Conservation (phyloP, 2,888 invertebrate species). For the Griposia aprilina region DNA sequence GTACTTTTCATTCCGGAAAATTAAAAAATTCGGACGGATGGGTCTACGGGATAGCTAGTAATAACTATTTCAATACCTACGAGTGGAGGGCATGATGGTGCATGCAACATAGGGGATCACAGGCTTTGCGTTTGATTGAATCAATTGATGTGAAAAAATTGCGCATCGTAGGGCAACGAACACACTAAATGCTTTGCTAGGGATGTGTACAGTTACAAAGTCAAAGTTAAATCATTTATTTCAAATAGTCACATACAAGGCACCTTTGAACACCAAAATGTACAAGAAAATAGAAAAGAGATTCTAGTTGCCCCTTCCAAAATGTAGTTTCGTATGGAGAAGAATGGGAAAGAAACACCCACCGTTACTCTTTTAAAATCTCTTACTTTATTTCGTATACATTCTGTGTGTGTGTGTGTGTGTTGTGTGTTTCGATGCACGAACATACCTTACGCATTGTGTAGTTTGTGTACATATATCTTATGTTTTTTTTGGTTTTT, state of each 20-base stretch:
- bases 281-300: no score
- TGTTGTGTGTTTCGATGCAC: no score
- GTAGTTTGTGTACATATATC: not conserved
- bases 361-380: no score
- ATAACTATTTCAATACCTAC: slow-evolving; percentile 25
- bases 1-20: slow-evolving; percentile 2
- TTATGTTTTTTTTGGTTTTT: not conserved
- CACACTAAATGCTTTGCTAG: not conserved
- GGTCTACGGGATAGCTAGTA: slow-evolving; percentile 18
- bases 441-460: not conserved
- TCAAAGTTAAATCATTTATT: no score
- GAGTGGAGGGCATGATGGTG: not conserved
- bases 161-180: slow-evolving; percentile 8
- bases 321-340: no score
- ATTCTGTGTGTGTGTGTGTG: no score
- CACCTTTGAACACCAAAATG: no score
- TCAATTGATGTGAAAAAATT: slow-evolving; percentile 50
- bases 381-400: no score
- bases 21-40: slow-evolving; percentile 17
- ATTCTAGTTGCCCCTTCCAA: no score
- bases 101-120: slow-evolving; percentile 13
- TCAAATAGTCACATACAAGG: no score
- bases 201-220: not conserved
- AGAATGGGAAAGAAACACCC: no score
- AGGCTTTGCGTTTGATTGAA: slow-evolving; percentile 39